A percentile compares a stretch with the other conserved stretches of the same genome.
phyloP scores from a whole-genome alignment of 2,113 vertebrate genomes.

The Beaufortia kweichowensis region DNA sequence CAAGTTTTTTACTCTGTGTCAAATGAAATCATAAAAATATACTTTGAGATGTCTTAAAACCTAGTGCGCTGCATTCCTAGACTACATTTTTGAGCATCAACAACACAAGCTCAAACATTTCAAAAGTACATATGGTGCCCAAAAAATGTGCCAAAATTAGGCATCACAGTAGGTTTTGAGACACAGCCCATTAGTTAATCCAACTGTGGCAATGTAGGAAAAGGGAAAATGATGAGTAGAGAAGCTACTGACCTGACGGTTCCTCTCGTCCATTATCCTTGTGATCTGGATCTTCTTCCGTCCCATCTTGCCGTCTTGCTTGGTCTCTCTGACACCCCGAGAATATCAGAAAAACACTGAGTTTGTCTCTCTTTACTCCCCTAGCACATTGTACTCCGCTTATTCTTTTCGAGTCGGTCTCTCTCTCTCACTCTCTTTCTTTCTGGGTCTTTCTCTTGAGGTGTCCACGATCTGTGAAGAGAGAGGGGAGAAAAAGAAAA shows the following conservation, averaged over 20 bases:
- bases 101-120: background rate
- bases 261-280: constrained; percentile 98
- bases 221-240: background rate
- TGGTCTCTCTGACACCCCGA: constrained; percentile 81
- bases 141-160: background rate
- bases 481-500: constrained; percentile 29
- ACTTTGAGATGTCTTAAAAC: background rate
- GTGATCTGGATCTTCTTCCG: constrained; percentile 99
- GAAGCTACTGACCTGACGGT: constrained; percentile 88
- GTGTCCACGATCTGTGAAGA: constrained; percentile 64
- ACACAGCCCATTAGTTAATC: background rate
- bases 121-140: background rate
- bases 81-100: background rate
- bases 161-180: background rate
- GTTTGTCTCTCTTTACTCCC: constrained; percentile 75
- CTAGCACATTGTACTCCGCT: constrained; percentile 88
- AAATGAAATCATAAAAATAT: background rate
- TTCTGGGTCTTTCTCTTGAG: constrained; percentile 64
- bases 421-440: constrained; percentile 64
- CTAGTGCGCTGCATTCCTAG: background rate
- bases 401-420: constrained; percentile 55
- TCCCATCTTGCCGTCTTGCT: constrained; percentile 85
- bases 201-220: too few species aligned
- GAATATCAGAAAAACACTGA: constrained; percentile 82
- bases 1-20: background rate